Percentiles rank a stretch among this genome's conserved stretches.
These are phyloP conservation scores for Cerceris rybyensis DNA, from an alignment of 2,888 invertebrate species.

Conservation along the genomic window DNA sequence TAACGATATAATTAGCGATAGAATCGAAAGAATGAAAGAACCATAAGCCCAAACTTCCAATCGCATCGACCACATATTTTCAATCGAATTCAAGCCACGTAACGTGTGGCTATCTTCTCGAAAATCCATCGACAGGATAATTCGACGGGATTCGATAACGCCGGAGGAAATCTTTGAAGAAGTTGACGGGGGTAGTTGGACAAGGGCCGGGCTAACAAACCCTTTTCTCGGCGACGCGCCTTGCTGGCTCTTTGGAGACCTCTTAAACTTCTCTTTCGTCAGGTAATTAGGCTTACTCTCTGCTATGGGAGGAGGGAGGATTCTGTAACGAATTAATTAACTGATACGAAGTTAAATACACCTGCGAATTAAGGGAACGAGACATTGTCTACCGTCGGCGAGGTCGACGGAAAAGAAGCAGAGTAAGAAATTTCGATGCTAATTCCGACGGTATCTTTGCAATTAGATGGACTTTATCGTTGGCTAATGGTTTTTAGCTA, in stretches of 20 bases:
- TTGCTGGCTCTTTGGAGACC: slow-evolving; percentile 20
- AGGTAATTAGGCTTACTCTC: slow-evolving; percentile 50
- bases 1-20: no score
- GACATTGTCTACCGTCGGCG: not conserved
- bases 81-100: slow-evolving; percentile 14
- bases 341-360: slow-evolving; percentile 41
- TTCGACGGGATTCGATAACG: not conserved
- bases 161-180: slow-evolving; percentile 4
- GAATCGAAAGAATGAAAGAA: no score
- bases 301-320: slow-evolving; percentile 27
- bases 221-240: not conserved
- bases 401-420: not conserved
- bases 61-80: slow-evolving; percentile 17
- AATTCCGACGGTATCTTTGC: not conserved
- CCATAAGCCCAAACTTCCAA: no score
- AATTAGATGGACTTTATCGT: no score
- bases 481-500: no score
- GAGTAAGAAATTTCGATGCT: not conserved
- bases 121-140: slow-evolving; percentile 11
- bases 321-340: slow-evolving; percentile 50
- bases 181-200: not conserved
- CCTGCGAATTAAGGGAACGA: slow-evolving; percentile 27
- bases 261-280: slow-evolving; percentile 41
- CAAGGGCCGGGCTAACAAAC: slow-evolving; percentile 9
- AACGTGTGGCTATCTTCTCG: not conserved